A percentile compares a stretch with the other conserved stretches of the same genome.
These are phyloP conservation scores for Balaeniceps rex DNA, from an alignment of 2,113 vertebrate genomes.

Conservation along the genomic window DNA sequence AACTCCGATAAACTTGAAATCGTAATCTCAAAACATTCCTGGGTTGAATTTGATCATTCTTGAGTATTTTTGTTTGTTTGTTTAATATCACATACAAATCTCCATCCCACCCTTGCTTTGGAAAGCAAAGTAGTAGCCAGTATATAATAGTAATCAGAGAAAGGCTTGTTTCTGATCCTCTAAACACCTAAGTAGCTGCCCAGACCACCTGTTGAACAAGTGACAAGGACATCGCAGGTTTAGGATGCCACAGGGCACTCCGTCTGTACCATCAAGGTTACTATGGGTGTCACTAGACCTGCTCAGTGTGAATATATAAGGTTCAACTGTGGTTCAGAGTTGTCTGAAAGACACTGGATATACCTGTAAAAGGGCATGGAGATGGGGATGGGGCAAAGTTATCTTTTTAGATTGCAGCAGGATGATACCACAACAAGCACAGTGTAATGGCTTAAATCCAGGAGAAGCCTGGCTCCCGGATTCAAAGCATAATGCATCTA, in stretches of 20 bases:
- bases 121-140: background rate
- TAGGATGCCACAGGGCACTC: background rate
- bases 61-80: background rate
- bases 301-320: background rate
- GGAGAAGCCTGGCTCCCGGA: background rate
- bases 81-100: background rate
- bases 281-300: background rate
- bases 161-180: background rate
- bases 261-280: background rate
- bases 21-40: background rate
- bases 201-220: background rate
- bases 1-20: background rate
- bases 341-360: background rate
- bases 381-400: fast-evolving
- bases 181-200: background rate
- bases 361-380: background rate
- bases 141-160: background rate
- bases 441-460: background rate
- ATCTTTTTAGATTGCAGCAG: background rate
- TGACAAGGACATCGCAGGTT: background rate
- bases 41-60: background rate
- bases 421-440: background rate
- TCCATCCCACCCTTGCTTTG: background rate
- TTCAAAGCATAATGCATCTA: background rate
- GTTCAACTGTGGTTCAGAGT: background rate